Evolutionary conservation across 2,888 invertebrate genomes (phyloP), one percentile per base, ranked within the genome.

Genomic region (Callimorpha dominula): DNA sequence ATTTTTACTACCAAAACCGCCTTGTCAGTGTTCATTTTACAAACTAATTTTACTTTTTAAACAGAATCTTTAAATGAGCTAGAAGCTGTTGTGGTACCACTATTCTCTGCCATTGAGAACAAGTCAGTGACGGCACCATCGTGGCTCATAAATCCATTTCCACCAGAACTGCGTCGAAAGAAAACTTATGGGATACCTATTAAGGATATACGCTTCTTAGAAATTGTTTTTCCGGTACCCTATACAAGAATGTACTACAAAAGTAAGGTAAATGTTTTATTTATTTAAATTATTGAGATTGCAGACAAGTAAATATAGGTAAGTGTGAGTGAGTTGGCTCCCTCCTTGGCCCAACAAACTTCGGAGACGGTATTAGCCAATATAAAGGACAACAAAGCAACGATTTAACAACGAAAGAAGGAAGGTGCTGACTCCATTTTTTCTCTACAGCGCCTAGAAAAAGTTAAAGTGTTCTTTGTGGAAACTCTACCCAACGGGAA

Each of bases 161-260:
- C 97, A 0, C 96, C 97, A 0, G 96, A 97, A 43, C 97, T 98
- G 82, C 96, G 98, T 68, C 96, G 97, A 83, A 97, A 97, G 74
- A 96, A 97, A 72, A 97, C 97, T 67, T 97, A 97, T 89, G 97
- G 98, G 78, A 97, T 98, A 1, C 99, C 99, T 0, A 97, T 99
- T 5, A 99, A 99, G 93, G 99, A 99, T 90, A 94, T 98, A 1
- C 96, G 99, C 14, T 97, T 97, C 64, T 93, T 99, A 64, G 97
- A 97, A 76, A 97, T 99, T 0, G 97, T 97, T 77, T 99, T 99
- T 95, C 98, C 99, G 0, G 97, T 99, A 71, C 98, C 98, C 7
- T 99, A 99, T 89, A 95, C 98, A 0, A 97, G 97, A 49, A 93
- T 97, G 63, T 96, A 97, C 90, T 99, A 99, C 89, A 98, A 98